Conservation (phyloP, 1,140 invertebrate species). For the Ladona fulva region DNA sequence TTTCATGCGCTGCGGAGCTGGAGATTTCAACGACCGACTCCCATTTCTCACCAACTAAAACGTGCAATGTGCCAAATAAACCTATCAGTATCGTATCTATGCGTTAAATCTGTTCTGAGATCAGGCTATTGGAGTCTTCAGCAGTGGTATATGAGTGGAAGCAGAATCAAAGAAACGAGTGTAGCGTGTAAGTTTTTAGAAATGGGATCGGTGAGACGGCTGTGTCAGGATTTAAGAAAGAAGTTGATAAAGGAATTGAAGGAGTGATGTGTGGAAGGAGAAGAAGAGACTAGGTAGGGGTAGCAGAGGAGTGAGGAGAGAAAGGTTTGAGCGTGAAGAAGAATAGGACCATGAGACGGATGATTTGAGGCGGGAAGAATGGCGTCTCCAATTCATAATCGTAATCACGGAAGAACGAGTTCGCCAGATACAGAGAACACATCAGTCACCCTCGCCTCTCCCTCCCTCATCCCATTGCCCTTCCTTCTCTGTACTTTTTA, state of each 20-base stretch:
- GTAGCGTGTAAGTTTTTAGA: background rate
- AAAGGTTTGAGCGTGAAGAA: background rate
- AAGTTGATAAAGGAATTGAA: background rate
- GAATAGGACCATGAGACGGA: background rate
- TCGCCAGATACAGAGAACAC: background rate
- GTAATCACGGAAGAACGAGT: background rate
- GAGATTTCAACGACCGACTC: no score
- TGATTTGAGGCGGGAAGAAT: background rate
- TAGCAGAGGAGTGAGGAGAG: background rate
- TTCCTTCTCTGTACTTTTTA: background rate
- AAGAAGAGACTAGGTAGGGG: no score
- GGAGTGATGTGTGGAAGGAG: background rate
- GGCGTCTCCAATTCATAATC: background rate
- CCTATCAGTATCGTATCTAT: no score
- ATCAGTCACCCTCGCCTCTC: background rate
- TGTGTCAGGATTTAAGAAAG: background rate
- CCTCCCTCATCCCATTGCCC: background rate
- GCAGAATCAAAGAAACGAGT: no score
- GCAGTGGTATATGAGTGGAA: no score
- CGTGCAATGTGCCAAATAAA: no score
- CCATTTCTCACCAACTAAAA: no score
- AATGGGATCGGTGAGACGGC: background rate
- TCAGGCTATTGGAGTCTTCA: no score
- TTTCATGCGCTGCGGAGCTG: no score
- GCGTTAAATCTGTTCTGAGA: no score